These are phyloP conservation scores for Ursus arctos DNA, from an alignment of 2,113 vertebrate species.

Conservation along the genomic window DNA sequence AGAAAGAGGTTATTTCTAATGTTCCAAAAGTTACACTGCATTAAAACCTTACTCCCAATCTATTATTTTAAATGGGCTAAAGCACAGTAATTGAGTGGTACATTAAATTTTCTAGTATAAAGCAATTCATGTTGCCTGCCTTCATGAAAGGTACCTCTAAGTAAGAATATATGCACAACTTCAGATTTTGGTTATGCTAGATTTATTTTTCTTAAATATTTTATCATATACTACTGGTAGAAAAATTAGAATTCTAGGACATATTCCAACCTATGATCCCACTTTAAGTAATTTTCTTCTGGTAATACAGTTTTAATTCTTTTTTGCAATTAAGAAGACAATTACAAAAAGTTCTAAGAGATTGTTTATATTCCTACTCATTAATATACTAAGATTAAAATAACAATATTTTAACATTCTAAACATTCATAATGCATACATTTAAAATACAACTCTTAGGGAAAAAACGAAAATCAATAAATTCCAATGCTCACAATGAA, in stretches of 20 bases:
- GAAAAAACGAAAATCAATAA: constrained; percentile 66
- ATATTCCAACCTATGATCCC: constrained; percentile 61
- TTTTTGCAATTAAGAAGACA: constrained; percentile 63
- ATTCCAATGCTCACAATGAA: constrained; percentile 33
- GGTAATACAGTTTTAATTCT: constrained; percentile 53
- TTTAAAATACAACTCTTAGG: constrained; percentile 54
- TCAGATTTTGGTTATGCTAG: constrained; percentile 84
- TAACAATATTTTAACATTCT: constrained; percentile 18
- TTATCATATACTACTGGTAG: constrained; percentile 79
- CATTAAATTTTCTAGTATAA: constrained; percentile 87
- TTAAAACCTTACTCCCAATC: constrained; percentile 88
- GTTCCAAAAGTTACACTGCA: constrained; percentile 89
- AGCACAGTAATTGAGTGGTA: constrained; percentile 90
- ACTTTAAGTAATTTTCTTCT: constrained; percentile 61
- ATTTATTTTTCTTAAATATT: constrained; percentile 86
- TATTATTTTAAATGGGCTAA: constrained; percentile 90
- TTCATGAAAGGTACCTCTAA: constrained; percentile 83
- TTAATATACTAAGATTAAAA: constrained; percentile 55
- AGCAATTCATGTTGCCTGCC: constrained; percentile 85
- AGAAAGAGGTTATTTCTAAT: constrained; percentile 88
- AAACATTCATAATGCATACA: not conserved
- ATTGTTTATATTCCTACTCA: constrained; percentile 22
- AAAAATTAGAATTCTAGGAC: constrained; percentile 80
- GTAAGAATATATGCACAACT: constrained; percentile 86
- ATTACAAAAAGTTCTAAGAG: constrained; percentile 47